Conservation (phyloP, 2,113 vertebrate species). For the Dromas ardeola region DNA sequence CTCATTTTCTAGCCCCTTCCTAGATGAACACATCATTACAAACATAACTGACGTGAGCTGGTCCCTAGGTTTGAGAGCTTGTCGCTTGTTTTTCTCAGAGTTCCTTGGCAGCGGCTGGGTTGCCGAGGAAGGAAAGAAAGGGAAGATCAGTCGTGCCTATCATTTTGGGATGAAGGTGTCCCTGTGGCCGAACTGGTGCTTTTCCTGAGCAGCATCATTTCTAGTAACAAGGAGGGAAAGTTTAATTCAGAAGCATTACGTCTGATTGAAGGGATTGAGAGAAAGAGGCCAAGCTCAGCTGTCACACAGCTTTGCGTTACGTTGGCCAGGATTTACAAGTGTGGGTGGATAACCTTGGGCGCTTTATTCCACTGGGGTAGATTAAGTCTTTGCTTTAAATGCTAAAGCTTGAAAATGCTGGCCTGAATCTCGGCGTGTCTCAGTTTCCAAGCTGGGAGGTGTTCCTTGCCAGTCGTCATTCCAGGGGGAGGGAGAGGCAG, state of each 20-base stretch:
- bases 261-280: background rate
- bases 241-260: background rate
- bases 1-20: background rate
- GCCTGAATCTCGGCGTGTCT: background rate
- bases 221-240: background rate
- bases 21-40: background rate
- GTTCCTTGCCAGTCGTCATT: background rate
- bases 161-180: background rate
- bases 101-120: background rate
- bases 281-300: background rate
- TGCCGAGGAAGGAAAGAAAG: background rate
- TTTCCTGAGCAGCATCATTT: background rate
- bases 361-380: background rate
- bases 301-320: background rate
- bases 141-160: background rate
- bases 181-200: background rate
- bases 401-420: background rate
- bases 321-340: background rate
- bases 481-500: constrained; percentile 43
- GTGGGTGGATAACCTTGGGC: constrained; percentile 35
- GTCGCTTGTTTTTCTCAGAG: background rate
- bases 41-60: background rate
- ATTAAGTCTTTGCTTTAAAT: constrained; percentile 17
- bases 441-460: background rate
- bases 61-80: background rate